phyloP scores from a whole-genome alignment of 2,113 vertebrate genomes.

The Perca flavescens region DNA sequence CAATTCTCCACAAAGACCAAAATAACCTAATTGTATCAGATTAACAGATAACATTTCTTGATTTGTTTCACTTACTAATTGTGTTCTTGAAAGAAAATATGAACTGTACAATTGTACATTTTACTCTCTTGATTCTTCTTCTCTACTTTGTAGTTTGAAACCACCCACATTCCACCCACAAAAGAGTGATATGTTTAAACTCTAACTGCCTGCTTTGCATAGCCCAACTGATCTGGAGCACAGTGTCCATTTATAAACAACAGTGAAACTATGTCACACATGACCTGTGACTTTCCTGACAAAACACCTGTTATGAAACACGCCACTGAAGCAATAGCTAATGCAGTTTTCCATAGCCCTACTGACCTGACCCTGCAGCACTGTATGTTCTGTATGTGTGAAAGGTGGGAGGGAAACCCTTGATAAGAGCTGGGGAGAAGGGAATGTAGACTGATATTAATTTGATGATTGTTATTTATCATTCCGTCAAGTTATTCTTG shows the following conservation, averaged over 20 bases:
- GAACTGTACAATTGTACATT: not conserved
- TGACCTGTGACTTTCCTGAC: conserved; percentile 37
- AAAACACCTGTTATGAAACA: conserved; percentile 47
- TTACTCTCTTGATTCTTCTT: not conserved
- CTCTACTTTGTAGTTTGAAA: not conserved
- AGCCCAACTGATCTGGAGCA: conserved; percentile 42
- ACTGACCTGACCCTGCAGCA: conserved; percentile 35
- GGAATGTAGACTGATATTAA: conserved; percentile 19
- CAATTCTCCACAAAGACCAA: not conserved
- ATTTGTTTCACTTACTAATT: not conserved
- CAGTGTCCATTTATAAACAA: conserved; percentile 45
- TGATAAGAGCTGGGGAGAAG: conserved; percentile 25
- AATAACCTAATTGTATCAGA: not conserved
- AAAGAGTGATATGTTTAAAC: conserved; percentile 13
- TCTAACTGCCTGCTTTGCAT: conserved; percentile 55
- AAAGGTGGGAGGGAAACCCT: conserved; percentile 41
- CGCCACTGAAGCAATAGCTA: conserved; percentile 43
- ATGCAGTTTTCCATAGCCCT: conserved; percentile 31
- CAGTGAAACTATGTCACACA: conserved; percentile 38
- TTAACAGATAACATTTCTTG: not conserved
- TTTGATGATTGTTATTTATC: conserved; percentile 7
- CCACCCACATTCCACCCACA: conserved; percentile 1
- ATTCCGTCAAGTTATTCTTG: not conserved
- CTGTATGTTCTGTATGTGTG: conserved; percentile 32
- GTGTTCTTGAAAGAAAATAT: not conserved